Evolutionary conservation across 2,797 vertebrate species (phyloP).

Genomic region (Malacoraja senta): DNA sequence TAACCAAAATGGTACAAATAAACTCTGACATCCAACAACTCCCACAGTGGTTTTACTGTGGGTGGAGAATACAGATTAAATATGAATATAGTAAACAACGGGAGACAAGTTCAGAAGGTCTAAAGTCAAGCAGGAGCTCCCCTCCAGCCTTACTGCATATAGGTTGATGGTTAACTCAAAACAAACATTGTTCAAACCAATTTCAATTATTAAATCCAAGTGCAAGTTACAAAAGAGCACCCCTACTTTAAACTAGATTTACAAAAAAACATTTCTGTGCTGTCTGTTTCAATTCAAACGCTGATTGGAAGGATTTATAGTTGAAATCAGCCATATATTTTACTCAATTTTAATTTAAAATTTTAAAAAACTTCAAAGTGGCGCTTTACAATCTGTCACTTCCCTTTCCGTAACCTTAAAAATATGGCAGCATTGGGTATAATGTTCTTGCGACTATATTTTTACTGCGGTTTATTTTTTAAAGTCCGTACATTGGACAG

Average conservation of each 20-base stretch:
- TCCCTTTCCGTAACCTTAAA: background rate
- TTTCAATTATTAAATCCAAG: constrained; percentile 37
- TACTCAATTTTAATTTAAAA: background rate
- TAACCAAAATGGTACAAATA: constrained; percentile 68
- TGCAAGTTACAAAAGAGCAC: constrained; percentile 18
- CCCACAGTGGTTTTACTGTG: constrained; percentile 54
- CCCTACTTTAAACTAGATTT: constrained; percentile 14
- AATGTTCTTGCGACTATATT: background rate
- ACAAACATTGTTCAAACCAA: constrained; percentile 24
- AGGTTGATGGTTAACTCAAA: background rate
- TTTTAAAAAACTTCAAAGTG: background rate
- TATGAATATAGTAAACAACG: constrained; percentile 50
- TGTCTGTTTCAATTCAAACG: constrained; percentile 1
- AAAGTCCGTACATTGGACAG: background rate
- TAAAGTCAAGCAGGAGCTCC: constrained; percentile 40
- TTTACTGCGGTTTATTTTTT: background rate
- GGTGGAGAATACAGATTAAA: constrained; percentile 55
- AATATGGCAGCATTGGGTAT: background rate
- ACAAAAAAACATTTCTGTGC: background rate
- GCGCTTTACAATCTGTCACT: background rate
- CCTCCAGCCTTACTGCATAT: constrained; percentile 39
- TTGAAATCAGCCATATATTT: background rate
- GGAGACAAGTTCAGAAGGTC: constrained; percentile 41
- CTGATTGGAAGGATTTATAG: background rate
- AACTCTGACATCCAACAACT: constrained; percentile 68